phyloP scores from a whole-genome alignment of 2,113 vertebrate genomes.

The Ailuropoda melanoleuca region DNA sequence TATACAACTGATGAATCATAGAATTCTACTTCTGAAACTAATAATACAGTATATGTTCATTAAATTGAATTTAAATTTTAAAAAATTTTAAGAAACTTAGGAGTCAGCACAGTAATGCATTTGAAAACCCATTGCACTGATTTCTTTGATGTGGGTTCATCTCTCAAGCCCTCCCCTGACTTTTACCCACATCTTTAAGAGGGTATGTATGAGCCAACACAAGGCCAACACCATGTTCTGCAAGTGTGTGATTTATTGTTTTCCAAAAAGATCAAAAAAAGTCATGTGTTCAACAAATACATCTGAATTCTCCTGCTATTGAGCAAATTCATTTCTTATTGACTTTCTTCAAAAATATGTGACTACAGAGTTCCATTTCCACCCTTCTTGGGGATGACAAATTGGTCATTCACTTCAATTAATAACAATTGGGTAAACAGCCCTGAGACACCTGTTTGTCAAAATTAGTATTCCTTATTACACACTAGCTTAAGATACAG shows the following conservation, averaged over 20 bases:
- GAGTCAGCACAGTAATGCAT: neutral
- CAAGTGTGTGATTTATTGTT: neutral
- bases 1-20: neutral
- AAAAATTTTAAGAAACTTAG: neutral
- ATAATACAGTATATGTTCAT: neutral
- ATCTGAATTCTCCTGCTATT: neutral
- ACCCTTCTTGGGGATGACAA: neutral
- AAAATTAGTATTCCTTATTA: slow-evolving; percentile 27
- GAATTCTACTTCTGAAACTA: neutral
- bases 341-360: neutral
- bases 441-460: neutral
- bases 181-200: neutral
- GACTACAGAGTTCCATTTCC: neutral
- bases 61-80: neutral
- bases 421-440: slow-evolving; percentile 40
- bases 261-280: neutral
- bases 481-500: neutral
- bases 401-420: neutral
- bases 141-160: neutral
- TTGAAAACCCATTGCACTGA: neutral
- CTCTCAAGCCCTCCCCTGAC: neutral
- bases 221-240: neutral
- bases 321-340: slow-evolving; percentile 41
- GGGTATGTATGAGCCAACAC: neutral
- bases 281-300: neutral